phyloP scores from a whole-genome alignment of 1,140 invertebrate species.

The Drosophila eugracilis region DNA sequence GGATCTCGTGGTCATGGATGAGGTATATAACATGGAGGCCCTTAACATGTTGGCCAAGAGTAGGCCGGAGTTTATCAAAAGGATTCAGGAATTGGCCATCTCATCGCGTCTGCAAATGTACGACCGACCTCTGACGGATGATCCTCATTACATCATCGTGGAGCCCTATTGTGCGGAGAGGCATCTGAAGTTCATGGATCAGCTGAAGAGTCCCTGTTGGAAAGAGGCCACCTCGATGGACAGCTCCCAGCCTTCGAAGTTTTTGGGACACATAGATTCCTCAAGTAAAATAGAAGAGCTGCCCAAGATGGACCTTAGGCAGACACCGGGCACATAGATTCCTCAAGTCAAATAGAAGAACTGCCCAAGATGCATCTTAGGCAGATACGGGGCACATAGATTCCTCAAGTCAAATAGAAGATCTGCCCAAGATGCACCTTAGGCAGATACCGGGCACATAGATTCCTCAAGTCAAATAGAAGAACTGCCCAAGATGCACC shows the following conservation, averaged over 20 bases:
- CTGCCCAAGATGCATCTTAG: too few species aligned
- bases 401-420: too few species aligned
- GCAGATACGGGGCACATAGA: too few species aligned
- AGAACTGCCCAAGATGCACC: not conserved
- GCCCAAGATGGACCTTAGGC: not conserved
- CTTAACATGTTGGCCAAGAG: slow-evolving; percentile 89
- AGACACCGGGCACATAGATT: too few species aligned
- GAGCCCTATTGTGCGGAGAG: slow-evolving; percentile 90
- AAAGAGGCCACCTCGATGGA: slow-evolving; percentile 5
- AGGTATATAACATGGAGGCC: slow-evolving; percentile 90
- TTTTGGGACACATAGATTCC: slow-evolving; percentile 49
- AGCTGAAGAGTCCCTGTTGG: slow-evolving; percentile 47
- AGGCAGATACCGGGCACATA: too few species aligned
- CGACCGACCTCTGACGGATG: slow-evolving; percentile 90
- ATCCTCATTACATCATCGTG: slow-evolving; percentile 94
- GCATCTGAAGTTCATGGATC: slow-evolving; percentile 87
- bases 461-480: slow-evolving; percentile 26
- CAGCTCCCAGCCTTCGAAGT: slow-evolving; percentile 23
- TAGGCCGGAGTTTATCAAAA: slow-evolving; percentile 88
- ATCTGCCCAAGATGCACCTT: too few species aligned
- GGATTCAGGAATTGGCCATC: slow-evolving; percentile 89
- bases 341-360: too few species aligned
- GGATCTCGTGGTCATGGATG: slow-evolving; percentile 86
- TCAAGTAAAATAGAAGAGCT: slow-evolving; percentile 7
- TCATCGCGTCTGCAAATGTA: slow-evolving; percentile 90